Evolutionary conservation across 2,113 vertebrate species (phyloP).

Genomic region (Epinephelus cyanopodus): DNA sequence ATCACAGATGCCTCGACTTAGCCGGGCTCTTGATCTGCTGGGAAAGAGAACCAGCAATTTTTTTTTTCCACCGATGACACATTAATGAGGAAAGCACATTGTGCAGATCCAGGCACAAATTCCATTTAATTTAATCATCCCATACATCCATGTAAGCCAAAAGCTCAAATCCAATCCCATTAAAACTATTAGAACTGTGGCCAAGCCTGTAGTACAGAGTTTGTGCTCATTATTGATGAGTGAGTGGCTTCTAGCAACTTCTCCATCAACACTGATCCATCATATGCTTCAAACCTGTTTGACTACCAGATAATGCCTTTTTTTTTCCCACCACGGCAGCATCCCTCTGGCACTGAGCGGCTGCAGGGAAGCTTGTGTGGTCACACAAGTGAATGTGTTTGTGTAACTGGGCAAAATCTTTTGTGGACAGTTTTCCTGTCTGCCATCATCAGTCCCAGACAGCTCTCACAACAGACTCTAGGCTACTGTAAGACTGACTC

Average conservation of each 20-base stretch:
- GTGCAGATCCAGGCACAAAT: constrained; percentile 53
- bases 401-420: constrained; percentile 42
- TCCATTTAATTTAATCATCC: constrained; percentile 56
- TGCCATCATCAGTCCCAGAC: constrained; percentile 32
- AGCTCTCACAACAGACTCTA: not conserved
- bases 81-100: constrained; percentile 50
- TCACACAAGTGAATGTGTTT: constrained; percentile 46
- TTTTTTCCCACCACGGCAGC: constrained; percentile 2
- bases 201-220: constrained; percentile 23
- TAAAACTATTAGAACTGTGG: constrained; percentile 54
- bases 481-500: constrained; percentile 20
- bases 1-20: constrained; percentile 56
- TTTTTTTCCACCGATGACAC: constrained; percentile 14
- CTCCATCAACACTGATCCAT: constrained; percentile 55
- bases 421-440: constrained; percentile 32
- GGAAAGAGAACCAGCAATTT: not conserved
- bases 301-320: constrained; percentile 12
- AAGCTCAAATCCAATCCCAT: constrained; percentile 51
- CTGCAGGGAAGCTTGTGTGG: constrained; percentile 22
- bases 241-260: constrained; percentile 38
- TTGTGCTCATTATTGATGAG: constrained; percentile 43
- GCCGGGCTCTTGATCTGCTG: constrained; percentile 37
- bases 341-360: not conserved
- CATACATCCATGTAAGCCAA: constrained; percentile 53
- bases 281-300: constrained; percentile 28